phyloP scores from a whole-genome alignment of 2,888 invertebrate species.

The Caenorhabditis drosophilae region DNA sequence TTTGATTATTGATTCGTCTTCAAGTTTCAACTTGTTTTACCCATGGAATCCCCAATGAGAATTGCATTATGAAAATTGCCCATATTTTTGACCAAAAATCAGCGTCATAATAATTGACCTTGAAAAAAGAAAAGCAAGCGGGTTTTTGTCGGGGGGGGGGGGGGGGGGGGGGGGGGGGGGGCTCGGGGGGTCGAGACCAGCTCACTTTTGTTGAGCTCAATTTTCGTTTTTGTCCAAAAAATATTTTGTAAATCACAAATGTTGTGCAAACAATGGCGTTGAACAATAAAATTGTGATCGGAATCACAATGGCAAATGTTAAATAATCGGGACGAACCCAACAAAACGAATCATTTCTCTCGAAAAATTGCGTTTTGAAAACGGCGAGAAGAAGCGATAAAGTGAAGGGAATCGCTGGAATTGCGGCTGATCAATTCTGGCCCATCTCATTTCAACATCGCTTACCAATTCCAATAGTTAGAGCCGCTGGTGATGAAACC shows the following conservation, averaged over 20 bases:
- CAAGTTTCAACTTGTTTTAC: too few species aligned
- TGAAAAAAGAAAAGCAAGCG: too few species aligned
- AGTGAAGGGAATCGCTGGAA: constrained; percentile 14
- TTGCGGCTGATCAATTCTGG: neutral
- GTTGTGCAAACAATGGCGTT: constrained; percentile 50
- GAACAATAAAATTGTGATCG: constrained; percentile 46
- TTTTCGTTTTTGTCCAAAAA: constrained; percentile 24
- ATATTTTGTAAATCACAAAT: constrained; percentile 47
- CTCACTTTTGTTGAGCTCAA: constrained; percentile 12
- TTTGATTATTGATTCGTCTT: too few species aligned
- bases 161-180: too few species aligned
- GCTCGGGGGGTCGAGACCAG: too few species aligned
- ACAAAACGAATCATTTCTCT: constrained; percentile 51
- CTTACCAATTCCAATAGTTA: constrained; percentile 18
- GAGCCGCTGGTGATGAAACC: constrained; percentile 21
- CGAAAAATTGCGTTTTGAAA: constrained; percentile 37
- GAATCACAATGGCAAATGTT: constrained; percentile 50
- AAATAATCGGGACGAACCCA: constrained; percentile 57
- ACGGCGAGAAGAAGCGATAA: constrained; percentile 11
- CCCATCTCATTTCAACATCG: too few species aligned
- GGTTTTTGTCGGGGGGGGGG: too few species aligned
- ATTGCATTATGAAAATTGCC: constrained; percentile 49
- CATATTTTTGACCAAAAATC: constrained; percentile 42
- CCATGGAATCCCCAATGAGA: constrained; percentile 58
- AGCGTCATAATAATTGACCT: constrained; percentile 14